Evolutionary conservation across 2,888 invertebrate genomes (phyloP).

Genomic region (Eremobia ochroleuca): DNA sequence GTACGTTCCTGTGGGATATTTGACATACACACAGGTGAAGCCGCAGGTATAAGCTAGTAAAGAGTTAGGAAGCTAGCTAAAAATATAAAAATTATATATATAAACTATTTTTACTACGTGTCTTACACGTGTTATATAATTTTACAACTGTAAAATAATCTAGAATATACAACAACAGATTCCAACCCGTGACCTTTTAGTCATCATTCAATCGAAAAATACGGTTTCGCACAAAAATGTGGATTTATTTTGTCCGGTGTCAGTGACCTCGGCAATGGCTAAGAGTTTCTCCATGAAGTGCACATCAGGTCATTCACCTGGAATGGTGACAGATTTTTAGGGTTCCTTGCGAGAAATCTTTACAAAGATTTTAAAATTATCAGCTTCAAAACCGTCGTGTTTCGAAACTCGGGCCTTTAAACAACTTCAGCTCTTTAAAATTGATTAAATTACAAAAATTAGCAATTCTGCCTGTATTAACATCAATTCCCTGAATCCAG

Average conservation of each 20-base stretch:
- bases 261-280: constrained; percentile 56
- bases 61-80: too few relatives aligned
- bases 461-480: constrained; percentile 15
- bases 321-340: constrained; percentile 61
- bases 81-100: too few relatives aligned
- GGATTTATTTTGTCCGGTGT: constrained; percentile 62
- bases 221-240: constrained; percentile 66
- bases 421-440: background rate
- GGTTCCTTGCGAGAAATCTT: constrained; percentile 17
- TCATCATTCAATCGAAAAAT: constrained; percentile 54
- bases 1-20: too few relatives aligned
- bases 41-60: too few relatives aligned
- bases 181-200: constrained; percentile 60
- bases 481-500: constrained; percentile 25
- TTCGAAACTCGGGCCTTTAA: background rate
- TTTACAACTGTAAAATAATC: constrained; percentile 18
- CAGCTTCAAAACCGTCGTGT: background rate
- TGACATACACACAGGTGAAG: too few relatives aligned
- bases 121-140: background rate
- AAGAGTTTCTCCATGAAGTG: constrained; percentile 63
- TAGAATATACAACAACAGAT: constrained; percentile 23
- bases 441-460: constrained; percentile 6
- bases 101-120: background rate
- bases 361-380: background rate
- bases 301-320: constrained; percentile 61